Base-by-base conservation (phyloP, 2,888 invertebrate species). In the Acrobeloides nanus region DNA sequence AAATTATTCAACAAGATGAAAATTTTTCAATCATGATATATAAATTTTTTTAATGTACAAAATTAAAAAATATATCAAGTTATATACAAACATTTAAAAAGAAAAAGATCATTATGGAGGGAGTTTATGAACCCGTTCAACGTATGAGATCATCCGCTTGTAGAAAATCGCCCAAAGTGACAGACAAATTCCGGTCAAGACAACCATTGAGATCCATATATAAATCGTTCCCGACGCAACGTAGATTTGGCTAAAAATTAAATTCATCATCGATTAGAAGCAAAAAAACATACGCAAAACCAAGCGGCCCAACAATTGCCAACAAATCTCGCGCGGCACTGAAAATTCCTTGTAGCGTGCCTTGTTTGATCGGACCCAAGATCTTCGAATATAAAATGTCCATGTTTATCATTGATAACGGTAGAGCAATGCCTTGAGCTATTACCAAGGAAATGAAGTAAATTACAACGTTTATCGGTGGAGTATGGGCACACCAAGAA, bases 351-450 rank as follows among this genome's bases (percentile, higher is more conserved):
- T 57, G 57, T 44, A 57, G 49, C 4, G 56, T 48, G 12, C 57
- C 57, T 38, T 53, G 37, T 3, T 20, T 55, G 4, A 59, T 59
- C 20, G 41, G 29, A 15, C 59, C 59, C 26, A 59, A 38, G n/a
- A 59, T 35, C 33, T 62, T 62, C 2, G 59, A 59, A 38, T 43
- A 59, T 18, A 59, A 46, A 38, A 59, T 48, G 37, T 59, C 61
- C 37, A 59, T 32, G 33, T 59, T 59, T 32, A 59, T 59, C n/a
- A 42, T 27, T 27, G 42, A 26, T n/a, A 59, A 12, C 10, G 59
- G 59, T 4, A 62, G n/a, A 4, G 51, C 49, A 17, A 51, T 33
- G 39, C 59, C 62, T 8, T 55, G 21, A 4, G 48, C 35, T 7
- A 55, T 29, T 10, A 68, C 52, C 40, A 64, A 38, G 6, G 53